A percentile compares a stretch with the other conserved stretches of the same genome.
phyloP scores from a whole-genome alignment of 2,797 vertebrate genomes.

The Vireo griseus region DNA sequence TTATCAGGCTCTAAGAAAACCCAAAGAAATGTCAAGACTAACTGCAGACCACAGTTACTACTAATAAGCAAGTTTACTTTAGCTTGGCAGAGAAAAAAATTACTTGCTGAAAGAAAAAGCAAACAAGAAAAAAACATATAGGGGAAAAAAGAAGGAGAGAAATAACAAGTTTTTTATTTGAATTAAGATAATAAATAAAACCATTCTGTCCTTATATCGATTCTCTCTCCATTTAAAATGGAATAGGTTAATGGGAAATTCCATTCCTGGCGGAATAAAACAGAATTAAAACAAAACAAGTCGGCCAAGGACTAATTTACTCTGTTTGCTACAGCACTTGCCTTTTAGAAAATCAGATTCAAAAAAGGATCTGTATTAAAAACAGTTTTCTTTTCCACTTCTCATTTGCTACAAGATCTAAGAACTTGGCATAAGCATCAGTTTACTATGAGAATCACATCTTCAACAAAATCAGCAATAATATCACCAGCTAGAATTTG shows the following conservation, averaged over 20 bases:
- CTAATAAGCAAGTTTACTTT: background rate
- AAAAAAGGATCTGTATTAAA: background rate
- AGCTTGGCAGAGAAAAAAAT: background rate
- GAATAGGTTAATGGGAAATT: background rate
- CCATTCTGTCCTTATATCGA: background rate
- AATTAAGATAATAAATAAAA: background rate
- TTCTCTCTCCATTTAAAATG: background rate
- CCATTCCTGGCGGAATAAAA: background rate
- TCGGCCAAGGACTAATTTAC: background rate
- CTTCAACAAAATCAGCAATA: background rate
- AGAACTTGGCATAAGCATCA: background rate
- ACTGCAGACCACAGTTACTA: background rate
- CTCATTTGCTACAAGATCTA: background rate
- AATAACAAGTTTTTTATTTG: background rate
- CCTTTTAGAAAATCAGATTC: background rate
- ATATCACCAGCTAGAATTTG: background rate
- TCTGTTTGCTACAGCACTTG: background rate
- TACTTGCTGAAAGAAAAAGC: background rate
- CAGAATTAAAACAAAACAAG: background rate
- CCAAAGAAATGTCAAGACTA: background rate
- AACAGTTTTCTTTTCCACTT: background rate
- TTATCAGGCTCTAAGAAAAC: background rate
- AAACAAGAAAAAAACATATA: background rate
- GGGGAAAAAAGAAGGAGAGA: background rate
- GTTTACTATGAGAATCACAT: background rate